Conservation (phyloP, 2,888 invertebrate species). For the Germaria angustata region DNA sequence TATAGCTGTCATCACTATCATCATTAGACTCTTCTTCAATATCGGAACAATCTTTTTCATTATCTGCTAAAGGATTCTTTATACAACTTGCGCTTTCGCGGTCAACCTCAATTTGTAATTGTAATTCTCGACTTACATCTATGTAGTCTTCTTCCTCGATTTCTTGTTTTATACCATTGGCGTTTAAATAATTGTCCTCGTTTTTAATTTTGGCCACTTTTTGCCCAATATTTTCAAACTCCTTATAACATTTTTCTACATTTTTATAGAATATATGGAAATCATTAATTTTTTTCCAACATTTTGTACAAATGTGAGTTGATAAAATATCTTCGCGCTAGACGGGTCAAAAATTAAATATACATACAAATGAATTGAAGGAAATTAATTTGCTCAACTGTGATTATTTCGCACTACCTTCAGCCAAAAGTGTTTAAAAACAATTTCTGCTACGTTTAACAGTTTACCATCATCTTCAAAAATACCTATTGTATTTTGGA, state of each 20-base stretch:
- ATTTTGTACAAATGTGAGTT: conserved; percentile 75
- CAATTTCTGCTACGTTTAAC: conserved; percentile 73
- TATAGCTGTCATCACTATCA: neutral
- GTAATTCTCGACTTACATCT: conserved; percentile 29
- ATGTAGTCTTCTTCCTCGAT: conserved; percentile 1
- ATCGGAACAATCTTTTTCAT: neutral
- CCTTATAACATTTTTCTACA: conserved; percentile 74
- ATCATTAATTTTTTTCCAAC: conserved; percentile 76
- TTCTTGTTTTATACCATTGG: conserved; percentile 44
- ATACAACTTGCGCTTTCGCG: neutral
- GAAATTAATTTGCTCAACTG: neutral
- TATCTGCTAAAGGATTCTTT: conserved; percentile 49
- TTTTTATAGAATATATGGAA: conserved; percentile 77
- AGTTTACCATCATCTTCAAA: conserved; percentile 72
- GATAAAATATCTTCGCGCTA: conserved; percentile 75
- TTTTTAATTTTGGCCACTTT: conserved; percentile 15
- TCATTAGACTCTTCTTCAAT: neutral
- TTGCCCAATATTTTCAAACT: conserved; percentile 8
- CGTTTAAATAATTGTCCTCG: conserved; percentile 4
- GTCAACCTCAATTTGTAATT: conserved; percentile 43
- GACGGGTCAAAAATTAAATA: conserved; percentile 65
- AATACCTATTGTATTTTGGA: conserved; percentile 73
- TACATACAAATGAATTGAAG: too few relatives aligned
- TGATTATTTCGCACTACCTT: conserved; percentile 70
- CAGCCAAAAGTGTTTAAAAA: conserved; percentile 78